Conservation (phyloP, 2,888 invertebrate genomes). For the Polydrusus pterygomalis region DNA sequence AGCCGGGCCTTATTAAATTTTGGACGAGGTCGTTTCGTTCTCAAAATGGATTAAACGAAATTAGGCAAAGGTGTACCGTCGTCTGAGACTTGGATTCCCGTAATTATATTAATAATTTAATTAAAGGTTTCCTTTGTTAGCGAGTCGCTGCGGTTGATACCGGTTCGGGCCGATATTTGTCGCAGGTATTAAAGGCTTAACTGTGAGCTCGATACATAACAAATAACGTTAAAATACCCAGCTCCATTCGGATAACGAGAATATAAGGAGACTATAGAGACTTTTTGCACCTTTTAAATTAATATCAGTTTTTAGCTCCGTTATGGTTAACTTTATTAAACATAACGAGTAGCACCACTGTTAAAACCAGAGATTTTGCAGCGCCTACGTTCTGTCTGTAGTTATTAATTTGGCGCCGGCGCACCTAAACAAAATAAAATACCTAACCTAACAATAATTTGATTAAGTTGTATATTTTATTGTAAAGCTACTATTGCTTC, state of each 20-base stretch:
- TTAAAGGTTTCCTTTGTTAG: constrained; percentile 47
- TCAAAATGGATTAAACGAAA: constrained; percentile 48
- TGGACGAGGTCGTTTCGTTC: constrained; percentile 38
- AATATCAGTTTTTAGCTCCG: too few species aligned
- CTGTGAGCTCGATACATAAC: background rate
- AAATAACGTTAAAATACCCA: background rate
- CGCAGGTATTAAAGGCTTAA: constrained; percentile 6
- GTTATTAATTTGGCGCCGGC: too few species aligned
- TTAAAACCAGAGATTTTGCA: too few species aligned
- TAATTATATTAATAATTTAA: constrained; percentile 55
- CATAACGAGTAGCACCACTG: too few species aligned
- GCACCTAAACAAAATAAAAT: too few species aligned
- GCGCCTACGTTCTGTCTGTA: too few species aligned
- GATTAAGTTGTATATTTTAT: too few species aligned
- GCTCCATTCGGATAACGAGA: background rate
- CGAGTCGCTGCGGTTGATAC: constrained; percentile 7
- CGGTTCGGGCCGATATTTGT: constrained; percentile 18
- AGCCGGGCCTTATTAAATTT: constrained; percentile 51
- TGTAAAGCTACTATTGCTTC: too few species aligned
- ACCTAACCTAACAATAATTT: too few species aligned
- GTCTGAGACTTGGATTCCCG: constrained; percentile 49
- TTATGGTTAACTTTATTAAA: too few species aligned
- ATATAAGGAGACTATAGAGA: too few species aligned
- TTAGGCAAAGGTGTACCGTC: constrained; percentile 54
- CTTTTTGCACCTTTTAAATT: too few species aligned